Base-by-base conservation (phyloP, 92 coral and sea anemone genomes). In the Chrysogorgia sp. region DNA sequence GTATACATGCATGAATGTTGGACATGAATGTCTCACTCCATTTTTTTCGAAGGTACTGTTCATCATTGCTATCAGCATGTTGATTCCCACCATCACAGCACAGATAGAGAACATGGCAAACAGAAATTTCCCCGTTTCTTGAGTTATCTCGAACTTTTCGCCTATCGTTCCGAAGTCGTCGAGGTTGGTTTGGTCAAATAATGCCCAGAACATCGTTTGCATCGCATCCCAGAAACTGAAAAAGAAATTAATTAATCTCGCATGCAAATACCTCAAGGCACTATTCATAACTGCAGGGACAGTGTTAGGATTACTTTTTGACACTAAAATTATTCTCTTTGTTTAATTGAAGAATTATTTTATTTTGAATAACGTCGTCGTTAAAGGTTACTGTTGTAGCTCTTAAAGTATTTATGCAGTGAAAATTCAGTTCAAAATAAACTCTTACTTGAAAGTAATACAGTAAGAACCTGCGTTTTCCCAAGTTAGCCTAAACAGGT, bases 41-140 rank as follows among this genome's bases (percentile, higher is more conserved):
- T 90, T 88, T 62, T 85, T 85, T 25, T 90, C 65, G 65, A 65
- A 92, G 0, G 97, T 83, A 76, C 81, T 85, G 35, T 76, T 70
- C 80, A 92, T 85, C 97, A 92, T 92, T 0, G 97, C 97, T 58
- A 92, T 92, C 25, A 92, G 76, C 59, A 88, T 83, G 76, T 92
- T 92, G 53, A 92, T 52, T 1, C 86, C 87, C 52, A 92, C 96
- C 67, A 92, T 48, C 63, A 92, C 67, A 15, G 96, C 91, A 25
- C 85, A 33, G 41, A 90, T 74, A 35, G 81, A 74, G 67, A 83
- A 92, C 8, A 45, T 45, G 7, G 90, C 96, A 19, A 92, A 88
- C 80, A 92, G 72, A 19, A 86, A 12, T 65, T 81, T 50, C 0
- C 97, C 97, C 6, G 97, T 92, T 31, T 71, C 80, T 43, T 85